These are phyloP conservation scores for Holothuria leucospilota DNA, from an alignment of 53 echinoderm and acorn worm species.

Conservation along the genomic window DNA sequence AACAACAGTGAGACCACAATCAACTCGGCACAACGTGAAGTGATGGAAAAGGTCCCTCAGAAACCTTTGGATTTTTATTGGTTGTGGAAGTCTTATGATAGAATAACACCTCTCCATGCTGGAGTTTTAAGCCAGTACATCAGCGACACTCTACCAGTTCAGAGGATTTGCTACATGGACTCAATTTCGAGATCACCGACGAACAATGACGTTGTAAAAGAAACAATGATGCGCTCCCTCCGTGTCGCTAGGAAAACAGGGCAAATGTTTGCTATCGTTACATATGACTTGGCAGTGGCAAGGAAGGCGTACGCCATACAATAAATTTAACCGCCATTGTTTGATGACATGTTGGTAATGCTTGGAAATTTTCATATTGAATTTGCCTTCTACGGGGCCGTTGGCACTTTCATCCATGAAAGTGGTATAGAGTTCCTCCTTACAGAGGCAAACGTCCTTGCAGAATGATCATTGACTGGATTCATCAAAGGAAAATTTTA, in stretches of 20 bases:
- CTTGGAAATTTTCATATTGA: conserved; percentile 76
- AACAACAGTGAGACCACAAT: not conserved
- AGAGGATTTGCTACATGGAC: conserved; percentile 76
- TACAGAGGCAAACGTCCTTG: conserved; percentile 66
- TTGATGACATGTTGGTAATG: conserved; percentile 71
- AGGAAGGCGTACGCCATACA: conserved; percentile 68
- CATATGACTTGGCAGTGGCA: conserved; percentile 76
- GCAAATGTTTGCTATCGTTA: conserved; percentile 51
- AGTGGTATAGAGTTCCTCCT: conserved; percentile 70
- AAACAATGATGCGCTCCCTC: conserved; percentile 74
- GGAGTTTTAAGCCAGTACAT: conserved; percentile 65
- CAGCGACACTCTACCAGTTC: conserved; percentile 65
- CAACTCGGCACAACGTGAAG: not conserved
- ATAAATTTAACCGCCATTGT: conserved; percentile 56
- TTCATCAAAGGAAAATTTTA: conserved; percentile 75
- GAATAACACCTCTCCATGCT: conserved; percentile 63
- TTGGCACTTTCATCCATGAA: conserved; percentile 67
- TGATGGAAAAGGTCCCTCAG: not conserved
- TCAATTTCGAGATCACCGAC: conserved; percentile 75
- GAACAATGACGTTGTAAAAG: conserved; percentile 75
- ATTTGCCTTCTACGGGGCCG: conserved; percentile 62
- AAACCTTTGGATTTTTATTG: conserved; percentile 68
- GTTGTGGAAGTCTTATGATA: conserved; percentile 59
- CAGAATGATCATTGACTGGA: conserved; percentile 71
- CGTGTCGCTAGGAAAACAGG: conserved; percentile 64